Evolutionary conservation across 2,888 invertebrate genomes (phyloP).

Genomic region (Dioctria rufipes): DNA sequence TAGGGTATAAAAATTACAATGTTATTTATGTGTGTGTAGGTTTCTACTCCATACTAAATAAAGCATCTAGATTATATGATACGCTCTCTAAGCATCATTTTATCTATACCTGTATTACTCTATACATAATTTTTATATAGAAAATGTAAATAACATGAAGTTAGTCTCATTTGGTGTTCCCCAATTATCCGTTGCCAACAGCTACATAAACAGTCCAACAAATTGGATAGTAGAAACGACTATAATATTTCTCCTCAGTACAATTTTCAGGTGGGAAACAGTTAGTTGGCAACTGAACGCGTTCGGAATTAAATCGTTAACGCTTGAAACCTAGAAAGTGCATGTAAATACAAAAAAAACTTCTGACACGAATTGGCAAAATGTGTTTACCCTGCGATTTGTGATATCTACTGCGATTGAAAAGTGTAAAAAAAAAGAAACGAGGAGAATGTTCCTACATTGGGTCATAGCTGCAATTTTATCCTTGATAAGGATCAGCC

Average conservation of each 20-base stretch:
- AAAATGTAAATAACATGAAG: conserved; percentile 56
- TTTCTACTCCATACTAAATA: too few relatives aligned
- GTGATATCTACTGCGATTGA: conserved; percentile 20
- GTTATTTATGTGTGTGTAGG: too few relatives aligned
- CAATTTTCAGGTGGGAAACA: conserved; percentile 40
- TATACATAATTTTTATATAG: too few relatives aligned
- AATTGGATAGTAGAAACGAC: not conserved
- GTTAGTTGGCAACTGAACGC: conserved; percentile 21
- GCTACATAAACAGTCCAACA: conserved; percentile 39
- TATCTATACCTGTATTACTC: too few relatives aligned
- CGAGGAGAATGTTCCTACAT: not conserved
- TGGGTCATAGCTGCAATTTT: conserved; percentile 12
- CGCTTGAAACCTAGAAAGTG: conserved; percentile 35
- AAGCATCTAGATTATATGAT: too few relatives aligned
- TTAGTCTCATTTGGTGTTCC: conserved; percentile 43
- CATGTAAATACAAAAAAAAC: conserved; percentile 21
- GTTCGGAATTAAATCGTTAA: conserved; percentile 24
- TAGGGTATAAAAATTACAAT: too few relatives aligned
- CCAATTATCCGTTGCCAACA: conserved; percentile 35
- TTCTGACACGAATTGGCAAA: conserved; percentile 13
- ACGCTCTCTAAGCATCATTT: too few relatives aligned
- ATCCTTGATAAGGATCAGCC: conserved; percentile 30
- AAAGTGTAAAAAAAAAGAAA: not conserved
- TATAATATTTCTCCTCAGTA: conserved; percentile 1
- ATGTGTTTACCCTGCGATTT: conserved; percentile 28